phyloP scores from a whole-genome alignment of 2,113 vertebrate genomes.

The Galeopterus variegatus region DNA sequence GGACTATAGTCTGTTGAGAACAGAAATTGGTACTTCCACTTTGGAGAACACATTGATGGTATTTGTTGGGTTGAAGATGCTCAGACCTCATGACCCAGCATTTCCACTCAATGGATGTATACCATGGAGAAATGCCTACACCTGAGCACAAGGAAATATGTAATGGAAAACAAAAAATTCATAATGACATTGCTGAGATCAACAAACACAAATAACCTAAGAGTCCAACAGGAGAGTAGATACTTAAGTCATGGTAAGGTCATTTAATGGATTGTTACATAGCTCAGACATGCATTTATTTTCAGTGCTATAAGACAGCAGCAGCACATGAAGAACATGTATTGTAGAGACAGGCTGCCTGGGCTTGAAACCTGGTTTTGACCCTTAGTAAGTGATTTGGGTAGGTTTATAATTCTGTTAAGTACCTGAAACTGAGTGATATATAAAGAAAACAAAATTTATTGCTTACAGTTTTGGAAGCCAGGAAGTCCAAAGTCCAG shows the following conservation, averaged over 20 bases:
- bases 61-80: not conserved
- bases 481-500: no score
- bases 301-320: not conserved
- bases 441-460: no score
- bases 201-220: no score
- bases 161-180: not conserved
- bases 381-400: not conserved
- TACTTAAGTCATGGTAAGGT: no score
- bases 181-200: not conserved
- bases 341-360: not conserved
- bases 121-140: not conserved
- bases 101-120: not conserved
- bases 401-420: not conserved
- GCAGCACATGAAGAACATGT: not conserved
- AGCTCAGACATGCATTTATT: no score
- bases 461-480: no score
- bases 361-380: not conserved
- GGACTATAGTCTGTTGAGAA: not conserved
- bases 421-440: no score
- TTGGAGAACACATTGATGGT: not conserved
- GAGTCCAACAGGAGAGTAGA: not conserved
- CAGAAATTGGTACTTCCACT: fast-evolving
- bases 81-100: not conserved
- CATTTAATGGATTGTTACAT: fast-evolving
- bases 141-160: not conserved